A percentile compares a stretch with the other conserved stretches of the same genome.
These are phyloP conservation scores for Darevskia mixta DNA, from an alignment of 2,797 vertebrate genomes.

Conservation along the genomic window DNA sequence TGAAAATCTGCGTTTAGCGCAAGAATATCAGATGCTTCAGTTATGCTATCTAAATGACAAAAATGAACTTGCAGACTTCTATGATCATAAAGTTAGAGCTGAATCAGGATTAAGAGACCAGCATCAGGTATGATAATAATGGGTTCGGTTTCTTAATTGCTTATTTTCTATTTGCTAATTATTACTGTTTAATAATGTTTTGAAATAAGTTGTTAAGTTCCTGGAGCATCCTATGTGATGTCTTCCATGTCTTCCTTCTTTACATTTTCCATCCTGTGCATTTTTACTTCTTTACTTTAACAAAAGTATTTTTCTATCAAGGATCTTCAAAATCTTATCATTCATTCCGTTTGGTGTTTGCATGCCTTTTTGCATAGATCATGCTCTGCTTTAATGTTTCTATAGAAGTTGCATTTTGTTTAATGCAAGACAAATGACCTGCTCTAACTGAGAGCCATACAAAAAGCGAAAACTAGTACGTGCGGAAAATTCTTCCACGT, in stretches of 20 bases:
- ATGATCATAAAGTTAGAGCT: slow-evolving; percentile 71
- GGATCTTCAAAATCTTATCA: neutral
- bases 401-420: neutral
- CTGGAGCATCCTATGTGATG: neutral
- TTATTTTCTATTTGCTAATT: slow-evolving; percentile 31
- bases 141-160: neutral
- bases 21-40: slow-evolving; percentile 78
- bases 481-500: neutral
- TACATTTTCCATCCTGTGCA: accelerated
- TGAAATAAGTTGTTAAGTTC: neutral
- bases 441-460: neutral
- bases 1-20: slow-evolving; percentile 82
- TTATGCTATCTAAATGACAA: slow-evolving; percentile 75
- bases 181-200: neutral
- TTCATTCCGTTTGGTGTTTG: neutral
- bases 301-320: neutral
- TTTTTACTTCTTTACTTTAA: neutral
- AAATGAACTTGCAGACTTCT: slow-evolving; percentile 69
- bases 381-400: neutral
- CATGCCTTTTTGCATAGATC: neutral
- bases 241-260: neutral
- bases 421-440: neutral
- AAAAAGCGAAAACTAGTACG: neutral
- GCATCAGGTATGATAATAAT: slow-evolving; percentile 79
- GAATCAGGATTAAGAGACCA: slow-evolving; percentile 74